Evolutionary conservation across 2,113 vertebrate species (phyloP).

Genomic region (Acanthochromis polyacanthus): DNA sequence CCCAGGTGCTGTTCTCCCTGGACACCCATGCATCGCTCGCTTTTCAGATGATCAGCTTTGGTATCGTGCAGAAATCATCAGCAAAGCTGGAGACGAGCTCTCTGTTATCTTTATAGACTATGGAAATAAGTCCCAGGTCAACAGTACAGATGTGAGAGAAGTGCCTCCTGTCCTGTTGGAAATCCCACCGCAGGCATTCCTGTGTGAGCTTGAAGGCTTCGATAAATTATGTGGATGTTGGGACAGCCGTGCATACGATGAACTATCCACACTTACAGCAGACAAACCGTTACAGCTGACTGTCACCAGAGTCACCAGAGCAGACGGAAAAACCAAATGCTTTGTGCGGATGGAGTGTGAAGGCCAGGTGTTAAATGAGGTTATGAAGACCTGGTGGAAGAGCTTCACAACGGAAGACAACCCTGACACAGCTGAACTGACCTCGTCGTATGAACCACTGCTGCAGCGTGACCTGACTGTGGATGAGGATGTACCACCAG

Average conservation of each 20-base stretch:
- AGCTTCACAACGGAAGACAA: conserved; percentile 10
- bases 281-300: conserved; percentile 86
- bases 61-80: conserved; percentile 88
- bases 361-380: conserved; percentile 84
- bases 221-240: conserved; percentile 82
- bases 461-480: neutral
- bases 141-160: conserved; percentile 75
- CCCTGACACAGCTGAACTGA: neutral
- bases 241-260: conserved; percentile 81
- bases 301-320: conserved; percentile 73
- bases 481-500: neutral
- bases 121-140: conserved; percentile 85
- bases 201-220: conserved; percentile 90
- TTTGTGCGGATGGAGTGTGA: conserved; percentile 85
- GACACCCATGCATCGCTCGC: conserved; percentile 87
- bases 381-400: conserved; percentile 86
- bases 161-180: conserved; percentile 82
- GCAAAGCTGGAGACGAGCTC: conserved; percentile 61
- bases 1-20: conserved; percentile 64
- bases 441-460: neutral
- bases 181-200: conserved; percentile 88
- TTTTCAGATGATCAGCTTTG: conserved; percentile 86
- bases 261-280: conserved; percentile 81
- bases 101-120: conserved; percentile 91
- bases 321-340: conserved; percentile 65